Base-by-base conservation (phyloP, 2,797 vertebrate species). In the Phrynocephalus vlangalii region DNA sequence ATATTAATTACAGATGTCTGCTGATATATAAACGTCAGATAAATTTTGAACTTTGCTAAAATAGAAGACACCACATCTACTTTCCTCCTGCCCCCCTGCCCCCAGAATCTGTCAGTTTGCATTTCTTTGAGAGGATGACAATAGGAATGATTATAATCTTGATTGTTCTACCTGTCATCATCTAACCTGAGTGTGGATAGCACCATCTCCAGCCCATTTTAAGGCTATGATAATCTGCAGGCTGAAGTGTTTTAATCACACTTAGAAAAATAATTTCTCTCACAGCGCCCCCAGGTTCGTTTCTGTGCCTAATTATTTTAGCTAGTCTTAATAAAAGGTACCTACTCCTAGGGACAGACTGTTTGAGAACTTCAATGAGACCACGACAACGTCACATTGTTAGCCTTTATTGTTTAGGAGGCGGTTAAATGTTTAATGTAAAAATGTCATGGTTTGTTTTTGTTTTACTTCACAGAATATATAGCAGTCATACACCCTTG, bases 1-100 rank as follows among this genome's bases (percentile, higher is more conserved):
- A 63, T 1, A 72, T 52, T 86, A 91, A 89, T 86, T 0, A 0
- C 0, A 20, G 83, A 81, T 77, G 52, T 82, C 52, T 67, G 86
- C 88, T 63, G 79, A 72, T 16, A 44, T 18, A 52, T 66, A 75
- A 80, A n/a, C 52, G 80, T 5, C 67, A 33, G 92, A 80, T 87
- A 89, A 48, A 79, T 90, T 87, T 73, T 78, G 70, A 6, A 87
- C 66, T 83, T 52, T 75, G 4, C 77, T 30, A 33, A 79, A 73
- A 84, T 66, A 83, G 50, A 72, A 70, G 15, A 56, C 60, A 71
- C 2, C 15, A 52, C n/a, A 44, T 13, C 60, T 72, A 56, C 13
- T 72, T 52, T 71, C 26, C 33, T 38, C 18, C 60, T 80, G 28
- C 38, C 10, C 52, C 52, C 52, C 52, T 56, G 52, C 52, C 52